These are phyloP conservation scores for Sepiola atlantica DNA, from an alignment of 2,888 invertebrate genomes.

Conservation along the genomic window DNA sequence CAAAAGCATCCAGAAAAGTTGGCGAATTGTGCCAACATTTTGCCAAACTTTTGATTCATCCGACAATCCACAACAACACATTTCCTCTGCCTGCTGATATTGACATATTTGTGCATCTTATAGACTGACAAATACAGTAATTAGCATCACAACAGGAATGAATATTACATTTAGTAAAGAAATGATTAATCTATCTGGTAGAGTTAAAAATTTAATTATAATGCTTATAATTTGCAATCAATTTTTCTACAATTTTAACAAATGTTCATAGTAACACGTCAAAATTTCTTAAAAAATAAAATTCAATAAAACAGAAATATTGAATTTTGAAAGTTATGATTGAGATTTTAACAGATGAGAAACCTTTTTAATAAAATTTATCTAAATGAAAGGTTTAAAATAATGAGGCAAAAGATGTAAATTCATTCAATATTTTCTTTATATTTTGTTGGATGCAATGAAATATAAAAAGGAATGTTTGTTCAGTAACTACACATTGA, in stretches of 20 bases:
- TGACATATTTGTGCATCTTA: too few relatives aligned
- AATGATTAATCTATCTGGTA: too few relatives aligned
- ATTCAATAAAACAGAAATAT: background rate
- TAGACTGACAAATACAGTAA: too few relatives aligned
- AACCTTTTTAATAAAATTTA: background rate
- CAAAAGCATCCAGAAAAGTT: too few relatives aligned
- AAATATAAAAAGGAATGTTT: conserved; percentile 8
- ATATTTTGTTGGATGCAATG: background rate
- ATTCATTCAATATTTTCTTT: background rate
- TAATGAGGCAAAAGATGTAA: background rate
- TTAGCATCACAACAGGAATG: too few relatives aligned
- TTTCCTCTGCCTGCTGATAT: too few relatives aligned
- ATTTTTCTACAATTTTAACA: background rate
- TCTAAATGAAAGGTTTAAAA: background rate
- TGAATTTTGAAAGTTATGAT: background rate
- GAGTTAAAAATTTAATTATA: too few relatives aligned
- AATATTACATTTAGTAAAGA: too few relatives aligned
- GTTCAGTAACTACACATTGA: background rate
- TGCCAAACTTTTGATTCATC: too few relatives aligned
- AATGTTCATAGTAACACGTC: background rate
- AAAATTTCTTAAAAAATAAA: background rate
- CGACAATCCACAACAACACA: too few relatives aligned
- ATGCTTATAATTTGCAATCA: too few relatives aligned
- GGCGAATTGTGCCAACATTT: too few relatives aligned
- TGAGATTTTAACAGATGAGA: background rate